Base-by-base conservation (phyloP, 2,888 invertebrate species). In the Hirtodrosophila duncani region DNA sequence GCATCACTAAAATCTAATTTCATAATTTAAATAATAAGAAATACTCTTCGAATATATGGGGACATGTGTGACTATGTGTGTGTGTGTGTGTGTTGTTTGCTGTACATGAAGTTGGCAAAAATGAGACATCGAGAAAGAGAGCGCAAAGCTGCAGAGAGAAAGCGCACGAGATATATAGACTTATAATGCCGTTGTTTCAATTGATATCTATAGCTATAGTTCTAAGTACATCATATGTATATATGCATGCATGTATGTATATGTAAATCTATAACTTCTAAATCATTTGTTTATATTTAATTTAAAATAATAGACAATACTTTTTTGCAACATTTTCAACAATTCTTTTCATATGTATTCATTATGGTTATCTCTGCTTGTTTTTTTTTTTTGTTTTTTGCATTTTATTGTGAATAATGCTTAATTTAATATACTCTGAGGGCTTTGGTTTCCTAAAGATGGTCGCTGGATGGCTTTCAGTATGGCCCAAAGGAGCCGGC, bases 401-500 rank as follows among this genome's bases (percentile, higher is more conserved):
- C 7, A 8, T 17, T n/a, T 2, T 20, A 9, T 7, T 7, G 1
- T 16, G 7, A 13, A 7, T 30, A 7, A 2, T 23, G n/a, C n/a
- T n/a, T n/a, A n/a, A n/a, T n/a, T n/a, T n/a, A n/a, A n/a, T n/a
- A n/a, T n/a, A n/a, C n/a, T n/a, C n/a, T n/a, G n/a, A n/a, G 39
- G 56, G 57, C 50, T 39, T 45, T 39, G 17, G 33, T 7, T 18
- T 24, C 23, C 24, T 21, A 11, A n/a, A 24, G 27, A 36, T 9
- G 20, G 21, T 13, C 10, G 24, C 30, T 42, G 38, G 10, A 8
- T n/a, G 17, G 14, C 17, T 44, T n/a, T 50, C 29, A 69, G 31
- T 62, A 56, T 29, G 55, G 36, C 5, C 48, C 8, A 45, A 29
- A 55, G 39, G 59, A 51, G 29, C 52, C 64, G 31, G 85, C 81